A percentile compares a stretch with the other conserved stretches of the same genome.
Evolutionary conservation across 2,888 invertebrate genomes (phyloP).

Genomic region (Liodrosophila aerea): DNA sequence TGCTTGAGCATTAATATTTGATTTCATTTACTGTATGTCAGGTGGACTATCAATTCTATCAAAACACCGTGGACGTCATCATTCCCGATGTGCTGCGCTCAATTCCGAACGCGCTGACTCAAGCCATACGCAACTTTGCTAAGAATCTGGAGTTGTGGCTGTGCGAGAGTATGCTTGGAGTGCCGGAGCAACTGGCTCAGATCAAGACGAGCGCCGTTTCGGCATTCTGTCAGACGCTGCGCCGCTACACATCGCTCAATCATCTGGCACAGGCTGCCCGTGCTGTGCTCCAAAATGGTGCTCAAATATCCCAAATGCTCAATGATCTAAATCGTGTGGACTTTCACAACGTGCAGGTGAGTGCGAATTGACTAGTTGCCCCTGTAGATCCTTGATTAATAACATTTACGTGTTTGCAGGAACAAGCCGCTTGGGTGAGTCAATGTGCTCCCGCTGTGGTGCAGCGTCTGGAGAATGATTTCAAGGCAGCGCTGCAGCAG

Average conservation of each 20-base stretch:
- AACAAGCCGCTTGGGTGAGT: constrained; percentile 98
- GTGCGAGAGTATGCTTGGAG: constrained; percentile 91
- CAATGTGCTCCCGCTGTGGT: constrained; percentile 93
- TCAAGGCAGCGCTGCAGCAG: constrained; percentile 94
- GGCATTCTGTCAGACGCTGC: constrained; percentile 95
- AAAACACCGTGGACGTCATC: constrained; percentile 96
- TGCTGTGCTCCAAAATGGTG: constrained; percentile 96
- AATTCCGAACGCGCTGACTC: constrained; percentile 96
- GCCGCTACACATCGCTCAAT: constrained; percentile 98
- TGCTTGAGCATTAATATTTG: too few species aligned
- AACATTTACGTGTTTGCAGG: constrained; percentile 54
- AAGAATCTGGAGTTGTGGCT: constrained; percentile 96
- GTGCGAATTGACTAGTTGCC: too few species aligned
- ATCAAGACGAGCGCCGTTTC: constrained; percentile 93
- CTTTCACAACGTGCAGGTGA: constrained; percentile 96
- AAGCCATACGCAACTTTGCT: constrained; percentile 95
- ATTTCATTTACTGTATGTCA: constrained; percentile 37
- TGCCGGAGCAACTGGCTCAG: constrained; percentile 90
- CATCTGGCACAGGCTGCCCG: constrained; percentile 94
- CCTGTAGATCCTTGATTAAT: too few species aligned
- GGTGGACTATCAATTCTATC: constrained; percentile 96
- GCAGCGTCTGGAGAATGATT: constrained; percentile 94
- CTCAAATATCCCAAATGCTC: constrained; percentile 98
- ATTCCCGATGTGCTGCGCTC: constrained; percentile 98
- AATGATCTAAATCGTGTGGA: constrained; percentile 98